phyloP scores from a whole-genome alignment of 2,113 vertebrate genomes.

The Lipotes vexillifer region DNA sequence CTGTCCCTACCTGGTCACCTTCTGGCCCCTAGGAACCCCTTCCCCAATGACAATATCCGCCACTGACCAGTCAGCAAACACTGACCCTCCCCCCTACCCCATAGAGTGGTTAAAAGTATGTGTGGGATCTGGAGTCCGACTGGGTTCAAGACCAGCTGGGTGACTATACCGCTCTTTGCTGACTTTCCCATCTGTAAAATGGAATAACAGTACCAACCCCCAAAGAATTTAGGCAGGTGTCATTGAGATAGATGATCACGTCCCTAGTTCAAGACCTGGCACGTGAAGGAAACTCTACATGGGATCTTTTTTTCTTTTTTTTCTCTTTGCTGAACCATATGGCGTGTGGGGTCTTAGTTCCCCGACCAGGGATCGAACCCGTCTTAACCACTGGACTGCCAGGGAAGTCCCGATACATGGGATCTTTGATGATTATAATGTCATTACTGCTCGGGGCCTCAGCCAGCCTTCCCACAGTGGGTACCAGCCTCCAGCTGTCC shows the following conservation, averaged over 20 bases:
- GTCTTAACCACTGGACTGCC: too few species aligned
- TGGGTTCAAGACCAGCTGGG: neutral
- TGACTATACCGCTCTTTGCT: neutral
- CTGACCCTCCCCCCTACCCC: neutral
- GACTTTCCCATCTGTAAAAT: neutral
- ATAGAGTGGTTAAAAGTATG: neutral
- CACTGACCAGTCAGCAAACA: neutral
- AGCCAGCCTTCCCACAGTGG: neutral
- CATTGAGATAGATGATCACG: neutral
- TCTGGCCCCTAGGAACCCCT: neutral
- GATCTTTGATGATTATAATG: neutral
- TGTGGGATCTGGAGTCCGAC: neutral
- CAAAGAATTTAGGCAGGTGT: neutral
- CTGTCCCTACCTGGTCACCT: neutral
- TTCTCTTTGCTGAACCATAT: too few species aligned
- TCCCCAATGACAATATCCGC: neutral
- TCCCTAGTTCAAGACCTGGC: neutral
- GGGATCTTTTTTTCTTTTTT: neutral
- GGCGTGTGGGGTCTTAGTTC: too few species aligned
- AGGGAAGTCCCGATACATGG: too few species aligned
- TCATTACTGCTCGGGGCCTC: neutral
- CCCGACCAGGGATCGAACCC: too few species aligned
- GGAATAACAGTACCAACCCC: neutral
- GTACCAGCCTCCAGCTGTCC: rapidly evolving
- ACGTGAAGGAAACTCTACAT: neutral